These are phyloP conservation scores for Aphrophora alni DNA, from an alignment of 2,888 invertebrate genomes.

Conservation along the genomic window DNA sequence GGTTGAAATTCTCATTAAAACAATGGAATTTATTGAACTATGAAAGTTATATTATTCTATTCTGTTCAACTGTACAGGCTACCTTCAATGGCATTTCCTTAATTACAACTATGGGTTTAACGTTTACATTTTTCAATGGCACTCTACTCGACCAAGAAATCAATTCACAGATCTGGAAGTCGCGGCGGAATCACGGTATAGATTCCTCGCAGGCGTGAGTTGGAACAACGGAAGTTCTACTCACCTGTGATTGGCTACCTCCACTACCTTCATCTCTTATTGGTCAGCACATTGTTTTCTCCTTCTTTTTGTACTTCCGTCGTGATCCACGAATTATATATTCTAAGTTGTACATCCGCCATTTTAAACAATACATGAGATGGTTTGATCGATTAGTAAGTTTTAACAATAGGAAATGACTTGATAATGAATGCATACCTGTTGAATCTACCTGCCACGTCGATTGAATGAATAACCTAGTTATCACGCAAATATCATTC, in stretches of 20 bases:
- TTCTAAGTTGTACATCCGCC: background rate
- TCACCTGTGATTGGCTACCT: constrained; percentile 33
- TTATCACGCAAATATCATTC: background rate
- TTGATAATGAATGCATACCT: background rate
- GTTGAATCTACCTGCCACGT: background rate
- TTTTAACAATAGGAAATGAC: too few relatives aligned
- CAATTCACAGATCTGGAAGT: background rate
- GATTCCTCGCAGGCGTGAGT: background rate
- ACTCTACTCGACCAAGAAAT: background rate
- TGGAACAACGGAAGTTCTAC: background rate
- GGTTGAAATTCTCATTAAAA: too few relatives aligned
- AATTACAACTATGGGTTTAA: too few relatives aligned
- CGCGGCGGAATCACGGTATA: background rate
- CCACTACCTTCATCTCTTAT: constrained; percentile 23
- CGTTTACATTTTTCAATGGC: background rate
- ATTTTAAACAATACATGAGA: background rate
- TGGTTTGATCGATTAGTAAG: background rate
- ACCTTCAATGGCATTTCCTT: background rate
- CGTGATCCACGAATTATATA: background rate
- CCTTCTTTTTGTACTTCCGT: constrained; percentile 21
- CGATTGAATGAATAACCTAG: background rate
- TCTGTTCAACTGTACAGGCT: too few relatives aligned
- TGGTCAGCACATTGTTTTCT: constrained; percentile 25
- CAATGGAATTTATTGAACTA: too few relatives aligned
- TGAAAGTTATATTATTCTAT: too few relatives aligned